Base-by-base conservation (phyloP, 1,140 invertebrate genomes). In the Achroia grisella region DNA sequence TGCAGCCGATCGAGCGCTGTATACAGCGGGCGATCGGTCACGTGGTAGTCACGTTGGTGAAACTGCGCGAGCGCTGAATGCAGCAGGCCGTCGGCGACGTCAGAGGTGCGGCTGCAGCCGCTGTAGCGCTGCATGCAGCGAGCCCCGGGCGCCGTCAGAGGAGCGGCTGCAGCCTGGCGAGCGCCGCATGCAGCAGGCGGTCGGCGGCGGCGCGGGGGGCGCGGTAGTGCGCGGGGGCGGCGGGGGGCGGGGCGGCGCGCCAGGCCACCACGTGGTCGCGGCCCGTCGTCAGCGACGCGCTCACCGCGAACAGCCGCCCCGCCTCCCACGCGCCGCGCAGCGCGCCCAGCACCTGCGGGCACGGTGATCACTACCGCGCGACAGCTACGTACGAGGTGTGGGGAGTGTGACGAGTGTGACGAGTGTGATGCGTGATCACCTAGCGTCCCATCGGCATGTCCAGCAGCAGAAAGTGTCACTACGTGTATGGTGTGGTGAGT, bases 231-330 rank as follows among this genome's bases (percentile, higher is more conserved):
- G 32, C 31, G 41, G 49, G 48, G 13, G 49, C 46, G 47, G 64
- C 34, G 40, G 65, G 71, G 28, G 66, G 72, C 34, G 64, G 66
- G 39, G 97, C 93, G 66, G 92, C 93, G 79, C 97, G 95, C 96
- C 96, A 98, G 6, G 94, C 93, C 9, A 97, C 93, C 34, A 96
- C 94, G 84, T 97, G 93, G 71, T 94, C 91, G 49, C 92, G 90
- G 0, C 96, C 96, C 1, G 95, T 97, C 1, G 96, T 98, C 13
- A 93, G 90, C 0, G 95, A 97, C 41, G 92, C 88, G 4, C 94
- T 93, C 41, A 98, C 91, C 35, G 15, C 96, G 74, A 98, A 98
- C 50, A 95, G 91, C 36, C 96, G 73, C 41, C 93, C 89, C 10
- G 94, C 86, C 61, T 95, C 91, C 87, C 95, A 98, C 4, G 95